phyloP scores from a whole-genome alignment of 2,888 invertebrate species.

The Mactromeris polynyma region DNA sequence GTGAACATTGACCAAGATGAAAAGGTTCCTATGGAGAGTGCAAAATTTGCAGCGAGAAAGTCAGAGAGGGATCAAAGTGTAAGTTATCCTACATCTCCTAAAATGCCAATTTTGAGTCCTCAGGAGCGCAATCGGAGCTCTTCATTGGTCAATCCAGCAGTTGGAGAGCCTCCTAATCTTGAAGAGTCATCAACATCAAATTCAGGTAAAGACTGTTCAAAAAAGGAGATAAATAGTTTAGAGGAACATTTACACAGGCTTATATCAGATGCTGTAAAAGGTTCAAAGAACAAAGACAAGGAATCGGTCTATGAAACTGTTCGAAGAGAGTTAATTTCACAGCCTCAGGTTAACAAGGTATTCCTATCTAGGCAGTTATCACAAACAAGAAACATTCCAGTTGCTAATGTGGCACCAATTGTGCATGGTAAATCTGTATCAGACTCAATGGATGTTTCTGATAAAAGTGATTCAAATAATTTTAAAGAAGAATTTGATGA shows the following conservation, averaged over 20 bases:
- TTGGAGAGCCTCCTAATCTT: slow-evolving; percentile 79
- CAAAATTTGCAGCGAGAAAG: slow-evolving; percentile 54
- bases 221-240: slow-evolving; percentile 58
- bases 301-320: slow-evolving; percentile 61
- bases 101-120: slow-evolving; percentile 84
- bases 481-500: slow-evolving; percentile 52
- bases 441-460: slow-evolving; percentile 29
- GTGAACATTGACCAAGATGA: slow-evolving; percentile 66
- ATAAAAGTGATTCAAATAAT: slow-evolving; percentile 33
- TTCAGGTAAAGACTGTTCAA: slow-evolving; percentile 28
- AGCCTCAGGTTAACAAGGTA: slow-evolving; percentile 62
- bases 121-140: slow-evolving; percentile 77
- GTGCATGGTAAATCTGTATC: slow-evolving; percentile 68
- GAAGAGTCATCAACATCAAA: slow-evolving; percentile 66
- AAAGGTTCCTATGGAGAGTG: slow-evolving; percentile 59
- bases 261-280: slow-evolving; percentile 68
- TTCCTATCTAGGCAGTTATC: slow-evolving; percentile 64
- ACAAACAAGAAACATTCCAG: slow-evolving; percentile 79
- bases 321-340: slow-evolving; percentile 56
- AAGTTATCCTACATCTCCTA: slow-evolving; percentile 79
- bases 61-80: slow-evolving; percentile 52
- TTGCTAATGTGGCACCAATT: slow-evolving; percentile 82
- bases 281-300: slow-evolving; percentile 60
- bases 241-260: slow-evolving; percentile 68
- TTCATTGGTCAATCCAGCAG: slow-evolving; percentile 63